These are phyloP conservation scores for Colius striatus DNA, from an alignment of 2,113 vertebrate genomes.

Conservation along the genomic window DNA sequence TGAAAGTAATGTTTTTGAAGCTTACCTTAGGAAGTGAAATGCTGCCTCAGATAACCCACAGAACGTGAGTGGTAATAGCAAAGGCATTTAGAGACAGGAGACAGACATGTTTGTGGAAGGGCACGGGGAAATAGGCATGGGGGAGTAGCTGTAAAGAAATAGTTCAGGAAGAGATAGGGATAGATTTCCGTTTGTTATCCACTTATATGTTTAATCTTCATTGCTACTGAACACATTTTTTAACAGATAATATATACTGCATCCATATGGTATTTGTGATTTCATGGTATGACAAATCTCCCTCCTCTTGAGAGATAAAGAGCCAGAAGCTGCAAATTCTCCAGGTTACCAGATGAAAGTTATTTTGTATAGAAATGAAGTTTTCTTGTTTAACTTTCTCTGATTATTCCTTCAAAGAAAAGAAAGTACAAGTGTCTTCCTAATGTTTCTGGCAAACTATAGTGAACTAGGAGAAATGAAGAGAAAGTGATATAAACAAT, in stretches of 20 bases:
- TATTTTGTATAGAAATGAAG: not conserved
- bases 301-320: not conserved
- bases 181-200: not conserved
- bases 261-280: not conserved
- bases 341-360: not conserved
- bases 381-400: not conserved
- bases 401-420: not conserved
- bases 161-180: not conserved
- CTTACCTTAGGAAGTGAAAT: not conserved
- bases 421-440: not conserved
- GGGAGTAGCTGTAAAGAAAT: not conserved
- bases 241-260: not conserved
- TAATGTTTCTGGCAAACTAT: not conserved
- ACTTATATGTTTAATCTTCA: not conserved
- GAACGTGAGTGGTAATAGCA: not conserved
- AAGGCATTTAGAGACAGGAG: not conserved
- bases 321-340: not conserved
- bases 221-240: not conserved
- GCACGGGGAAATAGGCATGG: not conserved
- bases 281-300: not conserved
- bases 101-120: not conserved
- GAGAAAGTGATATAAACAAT: not conserved
- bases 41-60: not conserved
- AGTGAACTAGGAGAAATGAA: not conserved
- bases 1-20: not conserved